These are phyloP conservation scores for Pluvialis apricaria DNA, from an alignment of 2,113 vertebrate genomes.

Conservation along the genomic window DNA sequence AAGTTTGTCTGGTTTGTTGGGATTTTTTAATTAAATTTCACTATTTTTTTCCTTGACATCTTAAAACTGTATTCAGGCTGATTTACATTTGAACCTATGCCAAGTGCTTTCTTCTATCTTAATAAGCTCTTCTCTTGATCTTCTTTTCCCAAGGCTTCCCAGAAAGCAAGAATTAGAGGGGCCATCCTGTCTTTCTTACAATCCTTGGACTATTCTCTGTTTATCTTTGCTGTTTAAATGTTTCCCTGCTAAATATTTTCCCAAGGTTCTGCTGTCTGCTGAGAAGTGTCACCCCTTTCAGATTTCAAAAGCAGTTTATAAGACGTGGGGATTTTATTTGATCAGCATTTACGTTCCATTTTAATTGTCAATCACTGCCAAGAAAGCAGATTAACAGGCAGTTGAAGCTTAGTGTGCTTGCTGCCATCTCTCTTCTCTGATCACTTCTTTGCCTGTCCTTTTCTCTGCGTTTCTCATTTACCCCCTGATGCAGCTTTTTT, in stretches of 20 bases:
- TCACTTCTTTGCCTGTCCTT: constrained; percentile 7
- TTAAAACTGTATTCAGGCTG: neutral
- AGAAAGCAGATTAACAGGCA: neutral
- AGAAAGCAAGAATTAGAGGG: neutral
- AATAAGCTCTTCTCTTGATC: neutral
- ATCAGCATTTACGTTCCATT: neutral
- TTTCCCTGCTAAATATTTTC: constrained; percentile 3
- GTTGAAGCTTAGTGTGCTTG: neutral
- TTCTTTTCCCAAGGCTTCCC: neutral
- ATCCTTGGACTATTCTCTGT: neutral
- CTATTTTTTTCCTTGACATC: neutral
- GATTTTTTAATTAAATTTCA: neutral
- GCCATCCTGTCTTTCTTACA: neutral
- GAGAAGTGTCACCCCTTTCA: neutral
- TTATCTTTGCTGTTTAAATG: neutral
- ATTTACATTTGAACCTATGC: constrained; percentile 15
- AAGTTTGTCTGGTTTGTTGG: neutral
- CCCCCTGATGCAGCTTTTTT: neutral
- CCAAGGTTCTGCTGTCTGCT: neutral
- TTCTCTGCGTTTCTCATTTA: neutral
- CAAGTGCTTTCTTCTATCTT: constrained; percentile 1
- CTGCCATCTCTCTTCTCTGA: neutral
- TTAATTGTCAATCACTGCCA: neutral
- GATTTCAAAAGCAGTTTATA: neutral
- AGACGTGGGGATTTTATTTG: neutral